Percentiles rank a stretch among this genome's conserved stretches.
Evolutionary conservation across 2,113 vertebrate species (phyloP).

Genomic region (Haliaeetus leucogaster): DNA sequence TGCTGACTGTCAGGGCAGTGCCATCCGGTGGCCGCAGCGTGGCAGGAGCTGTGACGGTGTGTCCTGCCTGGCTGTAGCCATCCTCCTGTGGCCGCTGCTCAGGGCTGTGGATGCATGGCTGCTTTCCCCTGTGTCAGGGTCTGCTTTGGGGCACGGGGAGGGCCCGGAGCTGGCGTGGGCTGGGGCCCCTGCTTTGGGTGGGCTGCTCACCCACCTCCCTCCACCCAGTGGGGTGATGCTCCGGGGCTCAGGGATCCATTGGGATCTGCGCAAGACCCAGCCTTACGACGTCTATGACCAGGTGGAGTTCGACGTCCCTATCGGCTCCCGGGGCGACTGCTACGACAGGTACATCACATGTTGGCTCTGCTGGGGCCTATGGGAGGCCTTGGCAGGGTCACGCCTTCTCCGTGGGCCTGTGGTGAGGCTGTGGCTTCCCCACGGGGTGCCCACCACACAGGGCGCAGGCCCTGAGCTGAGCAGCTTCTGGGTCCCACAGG

Average conservation of each 20-base stretch:
- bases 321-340: conserved; percentile 89
- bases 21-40: no score
- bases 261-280: conserved; percentile 93
- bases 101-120: not conserved
- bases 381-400: no score
- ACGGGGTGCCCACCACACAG: fast-evolving
- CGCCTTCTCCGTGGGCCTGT: not conserved
- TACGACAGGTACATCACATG: conserved; percentile 81
- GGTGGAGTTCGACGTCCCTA: conserved; percentile 90
- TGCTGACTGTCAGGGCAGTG: no score
- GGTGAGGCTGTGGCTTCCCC: not conserved
- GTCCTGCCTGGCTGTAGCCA: no score
- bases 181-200: fast-evolving
- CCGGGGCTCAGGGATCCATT: conserved; percentile 91
- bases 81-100: not conserved
- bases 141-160: fast-evolving
- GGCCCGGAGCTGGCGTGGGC: fast-evolving
- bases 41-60: no score
- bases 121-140: no score
- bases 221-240: conserved; percentile 89
- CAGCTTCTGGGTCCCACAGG: conserved; percentile 14
- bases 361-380: fast-evolving
- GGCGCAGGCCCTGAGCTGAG: not conserved
- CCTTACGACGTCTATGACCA: conserved; percentile 92
- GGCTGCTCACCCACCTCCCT: not conserved